Evolutionary conservation across 2,113 vertebrate genomes (phyloP).

Genomic region (Phocoena sinus): DNA sequence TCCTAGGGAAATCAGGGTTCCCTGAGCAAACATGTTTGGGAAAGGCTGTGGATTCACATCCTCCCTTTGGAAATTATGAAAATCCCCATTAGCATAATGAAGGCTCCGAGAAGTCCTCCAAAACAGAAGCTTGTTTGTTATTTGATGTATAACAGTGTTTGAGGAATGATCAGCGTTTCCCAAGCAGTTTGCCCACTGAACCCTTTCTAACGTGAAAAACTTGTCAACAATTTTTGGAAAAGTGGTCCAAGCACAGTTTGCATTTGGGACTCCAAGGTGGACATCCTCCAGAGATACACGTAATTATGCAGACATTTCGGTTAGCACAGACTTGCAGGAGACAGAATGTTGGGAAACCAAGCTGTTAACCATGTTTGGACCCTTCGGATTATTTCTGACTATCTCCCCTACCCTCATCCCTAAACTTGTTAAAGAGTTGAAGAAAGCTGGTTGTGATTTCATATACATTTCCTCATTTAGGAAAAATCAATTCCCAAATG

Average conservation of each 20-base stretch:
- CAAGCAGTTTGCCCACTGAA: background rate
- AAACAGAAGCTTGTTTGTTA: background rate
- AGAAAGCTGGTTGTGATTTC: constrained; percentile 52
- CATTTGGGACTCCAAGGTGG: background rate
- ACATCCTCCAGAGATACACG: background rate
- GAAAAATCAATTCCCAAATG: constrained; percentile 76
- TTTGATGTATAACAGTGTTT: background rate
- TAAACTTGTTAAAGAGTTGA: constrained; percentile 17
- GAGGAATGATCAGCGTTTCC: background rate
- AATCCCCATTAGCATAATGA: background rate
- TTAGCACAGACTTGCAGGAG: background rate
- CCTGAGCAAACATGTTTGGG: background rate
- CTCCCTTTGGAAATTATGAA: background rate
- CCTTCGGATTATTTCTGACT: background rate
- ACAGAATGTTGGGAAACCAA: background rate
- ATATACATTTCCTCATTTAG: constrained; percentile 73
- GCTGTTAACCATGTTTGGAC: background rate
- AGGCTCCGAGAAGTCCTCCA: background rate
- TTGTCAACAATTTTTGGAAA: background rate
- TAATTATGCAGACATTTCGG: background rate
- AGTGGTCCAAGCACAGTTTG: background rate
- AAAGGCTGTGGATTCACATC: background rate
- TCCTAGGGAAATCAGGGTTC: background rate
- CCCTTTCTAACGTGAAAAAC: background rate
- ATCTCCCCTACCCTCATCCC: background rate